These are phyloP conservation scores for Sterna hirundo DNA, from an alignment of 2,113 vertebrate species.

Conservation along the genomic window DNA sequence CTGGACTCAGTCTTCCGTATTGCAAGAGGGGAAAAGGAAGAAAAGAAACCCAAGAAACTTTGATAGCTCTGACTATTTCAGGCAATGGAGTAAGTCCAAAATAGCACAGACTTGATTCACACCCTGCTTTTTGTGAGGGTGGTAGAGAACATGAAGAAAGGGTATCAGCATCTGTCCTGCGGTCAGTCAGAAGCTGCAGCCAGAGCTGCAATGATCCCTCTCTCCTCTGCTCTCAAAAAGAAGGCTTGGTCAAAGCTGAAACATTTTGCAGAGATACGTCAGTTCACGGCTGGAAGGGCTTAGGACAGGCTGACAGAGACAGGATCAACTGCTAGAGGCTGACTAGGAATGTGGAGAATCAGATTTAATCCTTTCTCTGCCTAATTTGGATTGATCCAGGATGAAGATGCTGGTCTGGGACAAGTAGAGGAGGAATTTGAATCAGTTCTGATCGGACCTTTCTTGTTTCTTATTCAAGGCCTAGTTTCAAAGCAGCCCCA, in stretches of 20 bases:
- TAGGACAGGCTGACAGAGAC: not conserved
- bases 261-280: not conserved
- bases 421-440: not conserved
- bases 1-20: not conserved
- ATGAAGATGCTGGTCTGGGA: not conserved
- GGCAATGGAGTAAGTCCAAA: not conserved
- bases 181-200: not conserved
- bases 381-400: not conserved
- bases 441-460: not conserved
- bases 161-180: not conserved
- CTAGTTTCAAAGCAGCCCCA: not conserved
- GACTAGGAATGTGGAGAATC: accelerated
- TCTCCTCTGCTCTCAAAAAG: not conserved
- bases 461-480: not conserved
- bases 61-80: not conserved
- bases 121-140: not conserved
- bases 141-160: not conserved
- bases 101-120: not conserved
- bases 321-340: not conserved
- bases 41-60: not conserved
- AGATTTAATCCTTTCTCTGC: not conserved
- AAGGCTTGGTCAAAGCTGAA: not conserved
- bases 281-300: not conserved
- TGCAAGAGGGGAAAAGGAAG: not conserved
- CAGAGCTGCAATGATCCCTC: not conserved